Percentiles rank a stretch among this genome's conserved stretches.
phyloP scores from a whole-genome alignment of 2,113 vertebrate species.

The Gulo gulo region DNA sequence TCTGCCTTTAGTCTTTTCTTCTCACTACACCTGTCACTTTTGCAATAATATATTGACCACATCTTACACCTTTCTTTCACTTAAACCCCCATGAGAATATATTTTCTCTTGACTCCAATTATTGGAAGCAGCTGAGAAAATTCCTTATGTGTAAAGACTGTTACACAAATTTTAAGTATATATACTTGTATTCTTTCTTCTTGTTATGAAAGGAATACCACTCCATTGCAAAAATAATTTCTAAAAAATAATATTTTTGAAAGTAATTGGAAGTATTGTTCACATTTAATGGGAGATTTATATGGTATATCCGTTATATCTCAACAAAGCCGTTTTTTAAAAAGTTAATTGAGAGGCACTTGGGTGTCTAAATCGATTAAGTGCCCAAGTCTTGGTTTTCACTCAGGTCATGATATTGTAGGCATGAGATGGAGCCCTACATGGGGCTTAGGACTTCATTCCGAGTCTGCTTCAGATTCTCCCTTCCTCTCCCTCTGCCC shows the following conservation, averaged over 20 bases:
- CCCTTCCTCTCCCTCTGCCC: neutral
- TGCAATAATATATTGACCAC: neutral
- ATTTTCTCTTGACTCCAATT: neutral
- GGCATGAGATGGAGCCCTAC: neutral
- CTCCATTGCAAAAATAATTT: neutral
- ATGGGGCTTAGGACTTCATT: neutral
- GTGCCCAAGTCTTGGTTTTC: neutral
- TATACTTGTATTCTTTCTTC: neutral
- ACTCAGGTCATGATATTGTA: neutral
- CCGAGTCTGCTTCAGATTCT: neutral
- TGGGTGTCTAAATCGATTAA: neutral
- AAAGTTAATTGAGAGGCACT: neutral
- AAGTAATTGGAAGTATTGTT: neutral
- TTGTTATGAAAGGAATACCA: neutral
- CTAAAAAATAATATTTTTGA: neutral
- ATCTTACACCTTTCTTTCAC: neutral
- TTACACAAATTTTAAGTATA: neutral
- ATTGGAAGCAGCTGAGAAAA: neutral
- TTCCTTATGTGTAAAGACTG: neutral
- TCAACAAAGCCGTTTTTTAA: neutral
- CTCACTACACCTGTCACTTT: neutral
- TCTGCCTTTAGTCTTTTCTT: neutral
- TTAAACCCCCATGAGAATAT: neutral
- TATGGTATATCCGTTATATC: too few species aligned
- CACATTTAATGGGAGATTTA: neutral